These are phyloP conservation scores for Cryptocephalus primarius DNA, from an alignment of 2,888 invertebrate genomes.

Conservation along the genomic window DNA sequence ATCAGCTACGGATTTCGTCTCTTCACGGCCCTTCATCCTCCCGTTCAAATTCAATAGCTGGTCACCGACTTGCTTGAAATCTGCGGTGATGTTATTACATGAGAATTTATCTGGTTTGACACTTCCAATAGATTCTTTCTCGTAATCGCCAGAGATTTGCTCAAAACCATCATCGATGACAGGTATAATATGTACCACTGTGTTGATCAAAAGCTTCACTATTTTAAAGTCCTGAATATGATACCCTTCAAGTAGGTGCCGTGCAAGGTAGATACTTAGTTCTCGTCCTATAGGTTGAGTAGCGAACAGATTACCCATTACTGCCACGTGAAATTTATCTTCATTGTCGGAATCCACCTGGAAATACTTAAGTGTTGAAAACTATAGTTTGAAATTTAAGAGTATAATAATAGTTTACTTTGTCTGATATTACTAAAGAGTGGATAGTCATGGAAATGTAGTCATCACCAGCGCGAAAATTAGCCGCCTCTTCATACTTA, in stretches of 20 bases:
- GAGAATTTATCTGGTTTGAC: slow-evolving; percentile 21
- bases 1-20: slow-evolving; percentile 41
- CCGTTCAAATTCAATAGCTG: slow-evolving; percentile 33
- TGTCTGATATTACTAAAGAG: slow-evolving; percentile 60
- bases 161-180: slow-evolving; percentile 49
- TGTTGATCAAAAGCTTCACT: slow-evolving; percentile 51
- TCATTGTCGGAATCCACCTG: slow-evolving; percentile 44
- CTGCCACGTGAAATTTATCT: slow-evolving; percentile 67
- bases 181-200: slow-evolving; percentile 74
- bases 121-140: slow-evolving; percentile 30
- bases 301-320: slow-evolving; percentile 75
- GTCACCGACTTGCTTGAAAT: slow-evolving; percentile 53
- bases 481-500: slow-evolving; percentile 53
- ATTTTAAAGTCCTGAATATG: slow-evolving; percentile 54
- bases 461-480: slow-evolving; percentile 59
- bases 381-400: not conserved
- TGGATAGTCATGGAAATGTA: slow-evolving; percentile 54
- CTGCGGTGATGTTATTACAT: slow-evolving; percentile 36
- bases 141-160: slow-evolving; percentile 34
- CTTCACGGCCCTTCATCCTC: slow-evolving; percentile 31
- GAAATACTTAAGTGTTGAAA: slow-evolving; percentile 5
- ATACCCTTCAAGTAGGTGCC: slow-evolving; percentile 68
- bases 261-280: slow-evolving; percentile 66
- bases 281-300: slow-evolving; percentile 79
- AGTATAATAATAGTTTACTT: slow-evolving; percentile 40